These are phyloP conservation scores for Odocoileus hemionus DNA, from an alignment of 2,113 vertebrate species.

Conservation along the genomic window DNA sequence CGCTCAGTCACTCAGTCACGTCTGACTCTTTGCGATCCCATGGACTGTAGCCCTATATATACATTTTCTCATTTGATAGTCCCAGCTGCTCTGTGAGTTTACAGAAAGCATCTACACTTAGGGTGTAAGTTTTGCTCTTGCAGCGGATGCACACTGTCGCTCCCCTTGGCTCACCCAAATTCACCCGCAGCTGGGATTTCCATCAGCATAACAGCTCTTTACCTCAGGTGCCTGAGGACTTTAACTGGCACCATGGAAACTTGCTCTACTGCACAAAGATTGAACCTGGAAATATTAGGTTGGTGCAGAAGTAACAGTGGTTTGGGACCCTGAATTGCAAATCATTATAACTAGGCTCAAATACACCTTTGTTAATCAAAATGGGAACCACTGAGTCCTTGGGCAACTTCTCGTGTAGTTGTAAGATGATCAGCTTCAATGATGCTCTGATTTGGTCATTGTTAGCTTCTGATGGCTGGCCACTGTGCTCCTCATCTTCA, in stretches of 20 bases:
- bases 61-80: background rate
- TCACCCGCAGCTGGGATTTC: background rate
- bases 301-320: background rate
- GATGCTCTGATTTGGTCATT: background rate
- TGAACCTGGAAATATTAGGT: background rate
- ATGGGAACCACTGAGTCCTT: background rate
- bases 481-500: background rate
- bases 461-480: background rate
- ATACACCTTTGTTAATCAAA: background rate
- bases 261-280: background rate
- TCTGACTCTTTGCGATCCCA: background rate
- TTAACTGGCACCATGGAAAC: background rate
- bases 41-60: background rate
- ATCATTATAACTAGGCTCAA: background rate
- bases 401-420: background rate
- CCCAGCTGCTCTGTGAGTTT: background rate
- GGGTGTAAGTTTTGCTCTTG: background rate
- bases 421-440: background rate
- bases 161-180: background rate
- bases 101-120: background rate
- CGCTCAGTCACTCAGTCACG: fast-evolving
- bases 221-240: background rate
- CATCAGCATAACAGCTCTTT: background rate
- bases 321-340: background rate
- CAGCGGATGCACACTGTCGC: background rate